A percentile compares a stretch with the other conserved stretches of the same genome.
phyloP scores from a whole-genome alignment of 2,888 invertebrate genomes.

The Aelia acuminata region DNA sequence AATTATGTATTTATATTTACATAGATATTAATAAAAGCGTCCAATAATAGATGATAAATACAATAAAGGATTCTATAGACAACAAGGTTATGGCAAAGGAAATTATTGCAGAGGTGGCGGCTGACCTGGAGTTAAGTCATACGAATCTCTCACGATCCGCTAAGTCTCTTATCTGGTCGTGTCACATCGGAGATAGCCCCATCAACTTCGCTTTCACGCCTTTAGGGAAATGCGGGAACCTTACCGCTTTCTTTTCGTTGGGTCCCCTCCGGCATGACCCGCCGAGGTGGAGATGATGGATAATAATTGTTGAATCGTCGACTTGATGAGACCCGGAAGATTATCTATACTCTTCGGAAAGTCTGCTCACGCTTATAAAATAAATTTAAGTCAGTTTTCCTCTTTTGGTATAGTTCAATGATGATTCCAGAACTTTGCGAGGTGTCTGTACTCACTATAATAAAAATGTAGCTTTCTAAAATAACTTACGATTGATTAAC shows the following conservation, averaged over 20 bases:
- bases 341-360: no score
- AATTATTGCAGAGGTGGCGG: not conserved
- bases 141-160: slow-evolving; percentile 25
- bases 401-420: no score
- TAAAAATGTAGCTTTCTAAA: no score
- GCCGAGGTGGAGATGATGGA: not conserved
- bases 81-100: not conserved
- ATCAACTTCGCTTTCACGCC: slow-evolving; percentile 47
- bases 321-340: not conserved
- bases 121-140: not conserved
- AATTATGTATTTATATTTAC: no score
- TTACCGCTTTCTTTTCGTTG: not conserved
- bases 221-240: slow-evolving; percentile 22
- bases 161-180: not conserved
- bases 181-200: slow-evolving; percentile 24
- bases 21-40: no score
- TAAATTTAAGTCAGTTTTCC: no score
- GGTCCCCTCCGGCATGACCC: not conserved
- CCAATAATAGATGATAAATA: not conserved
- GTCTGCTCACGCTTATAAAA: no score
- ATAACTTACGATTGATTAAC: no score
- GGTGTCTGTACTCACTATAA: no score
- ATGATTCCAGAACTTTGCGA: no score
- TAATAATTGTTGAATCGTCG: not conserved
- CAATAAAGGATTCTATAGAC: not conserved